A percentile compares a stretch with the other conserved stretches of the same genome.
phyloP scores from a whole-genome alignment of 2,888 invertebrate genomes.

The Laothoe populi region DNA sequence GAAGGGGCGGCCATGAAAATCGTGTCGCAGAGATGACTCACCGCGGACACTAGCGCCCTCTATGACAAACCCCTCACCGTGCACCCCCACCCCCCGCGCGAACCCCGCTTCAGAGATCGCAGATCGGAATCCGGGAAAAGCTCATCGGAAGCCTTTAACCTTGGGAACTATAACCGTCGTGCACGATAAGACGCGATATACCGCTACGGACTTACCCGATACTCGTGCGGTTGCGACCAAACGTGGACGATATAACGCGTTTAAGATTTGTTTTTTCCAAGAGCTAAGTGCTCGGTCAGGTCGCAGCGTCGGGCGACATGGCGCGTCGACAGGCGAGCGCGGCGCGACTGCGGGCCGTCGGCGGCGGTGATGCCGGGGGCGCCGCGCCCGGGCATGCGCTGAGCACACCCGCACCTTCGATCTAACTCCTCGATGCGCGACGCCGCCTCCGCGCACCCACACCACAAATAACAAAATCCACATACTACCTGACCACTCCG shows the following conservation, averaged over 20 bases:
- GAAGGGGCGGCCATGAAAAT: conserved; percentile 79
- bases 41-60: conserved; percentile 75
- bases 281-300: conserved; percentile 76
- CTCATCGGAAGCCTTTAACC: conserved; percentile 59
- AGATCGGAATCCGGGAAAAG: conserved; percentile 59
- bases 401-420: conserved; percentile 69
- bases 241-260: conserved; percentile 55
- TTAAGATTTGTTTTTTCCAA: conserved; percentile 60
- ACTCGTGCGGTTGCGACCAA: conserved; percentile 58
- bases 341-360: conserved; percentile 76
- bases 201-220: conserved; percentile 74
- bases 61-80: conserved; percentile 45
- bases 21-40: conserved; percentile 83
- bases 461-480: conserved; percentile 77
- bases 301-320: conserved; percentile 76
- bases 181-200: conserved; percentile 38
- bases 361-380: conserved; percentile 60
- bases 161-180: conserved; percentile 59
- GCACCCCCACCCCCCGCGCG: conserved; percentile 33
- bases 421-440: conserved; percentile 74
- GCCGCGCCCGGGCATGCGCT: conserved; percentile 66
- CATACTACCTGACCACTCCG: conserved; percentile 64
- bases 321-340: conserved; percentile 72
- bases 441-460: conserved; percentile 64
- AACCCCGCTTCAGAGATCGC: conserved; percentile 48